These are phyloP conservation scores for Phymastichus coffea DNA, from an alignment of 1,140 invertebrate species.

Conservation along the genomic window DNA sequence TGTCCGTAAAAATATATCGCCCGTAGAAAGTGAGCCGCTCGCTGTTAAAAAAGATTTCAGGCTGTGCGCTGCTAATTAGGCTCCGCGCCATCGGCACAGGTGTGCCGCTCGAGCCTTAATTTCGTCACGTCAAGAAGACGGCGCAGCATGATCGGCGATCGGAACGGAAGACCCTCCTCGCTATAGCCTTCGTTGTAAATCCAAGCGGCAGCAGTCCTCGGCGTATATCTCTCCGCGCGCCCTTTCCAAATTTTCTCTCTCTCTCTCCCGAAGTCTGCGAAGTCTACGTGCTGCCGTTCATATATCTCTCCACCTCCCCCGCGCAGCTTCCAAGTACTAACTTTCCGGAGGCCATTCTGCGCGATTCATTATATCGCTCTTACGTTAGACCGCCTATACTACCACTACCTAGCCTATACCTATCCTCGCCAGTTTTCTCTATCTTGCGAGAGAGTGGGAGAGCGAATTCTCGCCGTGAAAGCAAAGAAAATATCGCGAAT, in stretches of 20 bases:
- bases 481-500: constrained; percentile 40
- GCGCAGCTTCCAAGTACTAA: constrained; percentile 15
- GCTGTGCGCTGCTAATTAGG: constrained; percentile 15
- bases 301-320: constrained; percentile 9
- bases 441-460: constrained; percentile 7
- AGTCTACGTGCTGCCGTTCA: too few species aligned
- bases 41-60: constrained; percentile 6
- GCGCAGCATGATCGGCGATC: constrained; percentile 21
- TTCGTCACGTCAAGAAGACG: constrained; percentile 14
- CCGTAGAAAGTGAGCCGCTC: constrained; percentile 24
- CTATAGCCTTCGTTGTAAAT: constrained; percentile 57
- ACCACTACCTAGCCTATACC: too few species aligned
- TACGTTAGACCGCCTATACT: constrained; percentile 24
- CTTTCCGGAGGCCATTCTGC: too few species aligned
- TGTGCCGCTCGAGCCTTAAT: constrained; percentile 10
- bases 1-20: constrained; percentile 24
- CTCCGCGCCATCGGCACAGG: not conserved
- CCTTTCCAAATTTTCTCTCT: too few species aligned
- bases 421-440: too few species aligned
- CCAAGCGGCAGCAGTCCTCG: constrained; percentile 35
- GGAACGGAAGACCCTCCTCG: constrained; percentile 46
- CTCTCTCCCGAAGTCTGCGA: too few species aligned
- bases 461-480: constrained; percentile 1
- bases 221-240: not conserved
- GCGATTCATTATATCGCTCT: constrained; percentile 30